Base-by-base conservation (phyloP, 2,797 vertebrate genomes). In the Leucoraja ocellata region DNA sequence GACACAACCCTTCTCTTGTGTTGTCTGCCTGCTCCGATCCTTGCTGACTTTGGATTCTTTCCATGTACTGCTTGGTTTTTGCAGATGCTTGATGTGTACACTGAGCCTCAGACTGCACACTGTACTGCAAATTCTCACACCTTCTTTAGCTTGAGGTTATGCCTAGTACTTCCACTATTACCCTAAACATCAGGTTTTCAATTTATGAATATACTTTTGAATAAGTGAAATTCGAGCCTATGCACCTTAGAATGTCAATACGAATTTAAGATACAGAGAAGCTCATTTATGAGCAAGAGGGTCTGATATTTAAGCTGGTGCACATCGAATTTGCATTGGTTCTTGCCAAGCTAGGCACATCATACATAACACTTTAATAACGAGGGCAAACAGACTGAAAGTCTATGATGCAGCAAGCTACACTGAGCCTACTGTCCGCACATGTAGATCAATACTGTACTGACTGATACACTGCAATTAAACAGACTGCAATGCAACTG, bases 241-340 rank as follows among this genome's bases (percentile, higher is more conserved):
- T 54, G 11, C 13, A 84, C 46, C 81, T 28, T 54, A 28, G 25
- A 23, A 73, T 46, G 13, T 46, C 39, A 23, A 39, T 58, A 74
- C 10, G n/a, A 46, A 28, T 65, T 6, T 71, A 74, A 74, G 68
- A 36, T 90, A 71, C 32, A 8, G 16, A 73, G 9, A 73, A 25
- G 36, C 25, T 91, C 9, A 39, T 39, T 91, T 71, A 91, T 36
- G 88, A 68, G 88, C 61, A 91, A 7, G 61, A 39, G 36, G 36
- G 88, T 88, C n/a, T 88, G 14, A 88, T 68, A 71, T 91, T 91
- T 71, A 91, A 91, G 16, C 88, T 91, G 88, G 39, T 71, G 9
- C 65, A 91, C 65, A 21, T 91, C 32, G 1, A 91, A 71, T 91
- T 91, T 91, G 36, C 36, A 91, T 71, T 73, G 36, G 32, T 46